A percentile compares a stretch with the other conserved stretches of the same genome.
Evolutionary conservation across 1,140 invertebrate species (phyloP).

Genomic region (Leptonema lineaticorne): DNA sequence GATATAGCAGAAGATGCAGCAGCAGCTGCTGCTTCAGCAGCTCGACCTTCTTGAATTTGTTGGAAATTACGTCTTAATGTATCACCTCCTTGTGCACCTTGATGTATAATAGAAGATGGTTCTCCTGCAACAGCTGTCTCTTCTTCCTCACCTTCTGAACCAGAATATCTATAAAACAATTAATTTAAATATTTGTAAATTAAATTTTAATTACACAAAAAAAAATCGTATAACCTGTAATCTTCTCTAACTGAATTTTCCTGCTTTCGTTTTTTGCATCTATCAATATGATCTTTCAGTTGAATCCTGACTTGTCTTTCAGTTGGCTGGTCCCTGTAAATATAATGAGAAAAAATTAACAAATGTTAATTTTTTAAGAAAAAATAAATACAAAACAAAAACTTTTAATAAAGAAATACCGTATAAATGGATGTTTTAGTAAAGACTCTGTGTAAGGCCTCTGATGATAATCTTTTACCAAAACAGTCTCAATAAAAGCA

Average conservation of each 20-base stretch:
- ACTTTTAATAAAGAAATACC: conserved; percentile 52
- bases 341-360: not conserved
- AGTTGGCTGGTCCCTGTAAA: conserved; percentile 85
- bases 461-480: conserved; percentile 97
- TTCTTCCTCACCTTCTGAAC: conserved; percentile 88
- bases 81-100: conserved; percentile 81
- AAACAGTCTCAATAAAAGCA: conserved; percentile 65
- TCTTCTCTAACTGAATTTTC: conserved; percentile 80
- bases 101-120: conserved; percentile 82
- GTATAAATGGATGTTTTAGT: conserved; percentile 95
- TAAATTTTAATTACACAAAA: not conserved
- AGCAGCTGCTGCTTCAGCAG: conserved; percentile 50
- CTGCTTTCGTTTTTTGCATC: conserved; percentile 92
- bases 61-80: conserved; percentile 95
- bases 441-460: conserved; percentile 97
- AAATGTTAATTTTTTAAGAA: not conserved
- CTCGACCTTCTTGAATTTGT: conserved; percentile 89
- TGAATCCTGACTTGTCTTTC: conserved; percentile 97
- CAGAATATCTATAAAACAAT: conserved; percentile 72
- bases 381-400: not conserved
- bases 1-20: conserved; percentile 57
- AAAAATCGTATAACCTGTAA: conserved; percentile 55
- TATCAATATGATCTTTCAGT: conserved; percentile 98
- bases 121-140: conserved; percentile 81
- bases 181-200: not conserved